These are phyloP conservation scores for Antheraea assamensis DNA, from an alignment of 2,888 invertebrate genomes.

Conservation along the genomic window DNA sequence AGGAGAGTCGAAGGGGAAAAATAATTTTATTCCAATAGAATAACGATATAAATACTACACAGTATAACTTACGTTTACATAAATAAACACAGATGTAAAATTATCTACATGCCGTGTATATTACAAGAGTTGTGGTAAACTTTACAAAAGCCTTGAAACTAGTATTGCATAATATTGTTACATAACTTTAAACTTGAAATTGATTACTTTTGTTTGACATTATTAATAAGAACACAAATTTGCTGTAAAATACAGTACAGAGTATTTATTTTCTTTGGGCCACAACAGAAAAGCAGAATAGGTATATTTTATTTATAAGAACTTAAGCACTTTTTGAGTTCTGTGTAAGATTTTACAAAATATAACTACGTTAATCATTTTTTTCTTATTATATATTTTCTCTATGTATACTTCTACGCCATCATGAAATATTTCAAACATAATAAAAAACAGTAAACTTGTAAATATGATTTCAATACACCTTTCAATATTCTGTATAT, in stretches of 20 bases:
- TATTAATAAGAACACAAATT: background rate
- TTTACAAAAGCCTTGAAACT: background rate
- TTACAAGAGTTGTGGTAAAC: background rate
- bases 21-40: background rate
- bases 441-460: background rate
- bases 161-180: background rate
- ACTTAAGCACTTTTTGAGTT: too few species aligned
- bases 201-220: background rate
- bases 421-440: background rate
- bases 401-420: background rate
- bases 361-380: background rate
- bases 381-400: background rate
- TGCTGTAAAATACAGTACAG: background rate
- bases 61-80: background rate
- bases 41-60: background rate
- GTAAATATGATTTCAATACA: background rate
- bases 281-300: too few species aligned
- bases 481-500: background rate
- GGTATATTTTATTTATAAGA: too few species aligned
- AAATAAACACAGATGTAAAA: background rate
- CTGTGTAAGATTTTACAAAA: background rate
- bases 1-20: background rate
- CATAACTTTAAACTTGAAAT: background rate
- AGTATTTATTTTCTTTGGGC: too few species aligned
- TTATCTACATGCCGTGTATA: background rate